These are phyloP conservation scores for Ctena decussata DNA, from an alignment of 2,888 invertebrate species.

Conservation along the genomic window DNA sequence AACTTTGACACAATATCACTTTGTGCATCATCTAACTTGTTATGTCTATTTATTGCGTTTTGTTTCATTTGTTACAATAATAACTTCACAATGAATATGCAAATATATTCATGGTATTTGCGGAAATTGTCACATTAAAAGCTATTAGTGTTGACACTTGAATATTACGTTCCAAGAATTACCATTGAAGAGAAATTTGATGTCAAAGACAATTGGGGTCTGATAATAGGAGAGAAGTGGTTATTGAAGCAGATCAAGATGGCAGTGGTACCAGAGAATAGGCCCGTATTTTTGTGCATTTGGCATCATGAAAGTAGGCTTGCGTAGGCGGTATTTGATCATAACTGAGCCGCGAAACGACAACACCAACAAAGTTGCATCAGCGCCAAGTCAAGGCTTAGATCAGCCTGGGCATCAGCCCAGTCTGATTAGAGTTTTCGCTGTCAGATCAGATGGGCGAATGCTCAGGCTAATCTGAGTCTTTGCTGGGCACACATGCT, in stretches of 20 bases:
- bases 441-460: too few species aligned
- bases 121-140: constrained; percentile 16
- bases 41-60: constrained; percentile 13
- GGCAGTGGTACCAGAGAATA: too few species aligned
- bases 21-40: not conserved
- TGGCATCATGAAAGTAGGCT: too few species aligned
- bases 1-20: constrained; percentile 9
- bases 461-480: too few species aligned
- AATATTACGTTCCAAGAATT: not conserved
- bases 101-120: constrained; percentile 10
- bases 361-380: too few species aligned
- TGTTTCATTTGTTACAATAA: constrained; percentile 7
- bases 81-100: constrained; percentile 5
- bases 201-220: not conserved
- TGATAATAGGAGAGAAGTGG: not conserved
- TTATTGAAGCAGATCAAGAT: not conserved
- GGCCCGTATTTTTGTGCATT: too few species aligned
- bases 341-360: too few species aligned
- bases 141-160: constrained; percentile 14
- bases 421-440: too few species aligned
- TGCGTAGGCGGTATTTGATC: too few species aligned
- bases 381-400: too few species aligned
- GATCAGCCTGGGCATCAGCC: too few species aligned
- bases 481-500: too few species aligned
- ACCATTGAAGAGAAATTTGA: not conserved